Base-by-base conservation (phyloP, 1,140 invertebrate species). In the Tetranychus cinnabarinus region DNA sequence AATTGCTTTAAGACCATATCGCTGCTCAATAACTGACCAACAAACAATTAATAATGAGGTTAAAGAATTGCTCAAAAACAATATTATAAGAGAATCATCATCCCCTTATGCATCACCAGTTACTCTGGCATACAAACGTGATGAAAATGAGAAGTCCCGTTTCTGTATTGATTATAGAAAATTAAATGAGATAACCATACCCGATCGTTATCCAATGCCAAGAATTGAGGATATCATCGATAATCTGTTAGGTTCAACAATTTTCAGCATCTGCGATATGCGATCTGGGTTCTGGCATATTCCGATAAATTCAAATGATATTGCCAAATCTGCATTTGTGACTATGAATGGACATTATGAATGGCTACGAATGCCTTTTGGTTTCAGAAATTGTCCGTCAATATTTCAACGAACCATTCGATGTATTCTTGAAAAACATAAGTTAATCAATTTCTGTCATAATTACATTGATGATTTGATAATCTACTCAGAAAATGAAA, bases 391-490 rank as follows among this genome's bases (percentile, higher is more conserved):
- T 60, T 65, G 66, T 15, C 64, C 66, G 35, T 66, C 67, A 10
- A 65, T 63, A 34, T 71, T 70, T 60, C 63, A 67, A 58, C 52
- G 68, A n/a, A 10, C 61, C 5, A 69, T 69, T 62, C 36, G 67
- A 37, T 23, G 10, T 1, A 59, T 65, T 5, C 56, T 68, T 7
- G 58, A 46, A 31, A 48, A 39, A n/a, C 13, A 63, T 5, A n/a
- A n/a, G n/a, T 56, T 34, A 46, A 61, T 56, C 8, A 54, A 34
- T 23, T 52, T 34, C 33, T 23, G 34, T 6, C 31, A 66, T 31
- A 60, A 58, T 7, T 70, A 68, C 47, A 15, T 70, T 1, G 68
- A 70, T 42, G 66, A 70, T 37, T 61, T 69, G 8, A 46, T 69
- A 23, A 50, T 69, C 13, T 62, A 56, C 59, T 59, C 62, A 31